Evolutionary conservation across 2,113 vertebrate genomes (phyloP), one percentile per base, ranked within the genome.

Genomic region (Passer montanus): DNA sequence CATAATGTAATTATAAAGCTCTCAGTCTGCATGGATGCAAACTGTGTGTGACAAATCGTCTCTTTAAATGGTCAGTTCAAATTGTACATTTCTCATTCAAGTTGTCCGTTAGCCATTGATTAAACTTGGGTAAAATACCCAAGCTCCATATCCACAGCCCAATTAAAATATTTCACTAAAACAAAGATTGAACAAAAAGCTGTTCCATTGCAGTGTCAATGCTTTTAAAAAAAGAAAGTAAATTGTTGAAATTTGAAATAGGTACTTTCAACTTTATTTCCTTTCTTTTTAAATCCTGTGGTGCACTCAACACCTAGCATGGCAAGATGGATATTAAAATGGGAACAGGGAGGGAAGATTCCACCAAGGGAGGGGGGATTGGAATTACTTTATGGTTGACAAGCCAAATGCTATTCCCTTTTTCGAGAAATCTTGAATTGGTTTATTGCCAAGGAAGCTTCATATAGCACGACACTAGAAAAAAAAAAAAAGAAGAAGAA

Each of bases 1-100:
- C 98, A 99, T 99, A 99, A 98, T 99, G 98, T 99, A 99, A 98
- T 97, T 99, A 98, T 98, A 98, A 98, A 97, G 96, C 98, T 98
- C 98, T 98, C 97, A 98, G 98, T 98, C 98, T 98, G 98, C 98
- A 98, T 99, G 98, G 97, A 98, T 98, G 98, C 98, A 98, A 97
- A 98, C 98, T 98, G 98, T 98, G 98, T 98, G 98, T 98, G 97
- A 98, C 97, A 98, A 98, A 98, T 98, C 69, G 96, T 98, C 97
- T 98, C 96, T 98, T 97, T 98, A 97, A 98, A 98, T 98, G 96
- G 97, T 98, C 98, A 95, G 90, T 98, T 98, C 97, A 97, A 97
- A 96, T 87, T 98, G 98, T 98, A 98, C 97, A 95, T 97, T 98
- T 97, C 95, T 97, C 97, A 98, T 98, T 95, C 94, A 56, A 97